phyloP scores from a whole-genome alignment of 1,140 invertebrate genomes.

The Bombyx mandarina region DNA sequence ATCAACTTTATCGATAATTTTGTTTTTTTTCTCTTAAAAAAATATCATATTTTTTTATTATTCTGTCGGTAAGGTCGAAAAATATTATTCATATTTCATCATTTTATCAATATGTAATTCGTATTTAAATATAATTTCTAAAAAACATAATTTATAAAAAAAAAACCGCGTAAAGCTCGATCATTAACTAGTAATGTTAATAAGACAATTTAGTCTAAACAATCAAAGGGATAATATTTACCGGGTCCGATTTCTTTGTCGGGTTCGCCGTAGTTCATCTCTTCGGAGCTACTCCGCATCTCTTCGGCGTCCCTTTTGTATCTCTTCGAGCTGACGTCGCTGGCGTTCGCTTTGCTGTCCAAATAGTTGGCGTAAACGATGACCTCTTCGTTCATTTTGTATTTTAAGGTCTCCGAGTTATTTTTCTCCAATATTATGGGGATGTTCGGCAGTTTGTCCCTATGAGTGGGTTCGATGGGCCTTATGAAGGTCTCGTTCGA shows the following conservation, averaged over 20 bases:
- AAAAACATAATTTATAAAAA: no score
- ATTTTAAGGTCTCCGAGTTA: constrained; percentile 29
- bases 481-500: constrained; percentile 46
- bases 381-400: constrained; percentile 32
- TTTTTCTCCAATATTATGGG: constrained; percentile 42
- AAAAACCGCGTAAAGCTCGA: no score
- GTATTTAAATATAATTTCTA: no score
- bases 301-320: constrained; percentile 40
- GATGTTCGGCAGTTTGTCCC: constrained; percentile 40
- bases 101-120: no score
- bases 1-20: no score
- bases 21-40: no score
- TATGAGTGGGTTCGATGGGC: constrained; percentile 26
- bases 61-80: no score
- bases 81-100: no score
- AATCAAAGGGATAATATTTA: neutral
- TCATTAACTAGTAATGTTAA: no score
- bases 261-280: constrained; percentile 34
- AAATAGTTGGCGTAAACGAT: constrained; percentile 39
- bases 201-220: no score
- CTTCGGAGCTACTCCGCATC: constrained; percentile 38
- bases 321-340: constrained; percentile 23
- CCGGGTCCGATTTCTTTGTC: no score
- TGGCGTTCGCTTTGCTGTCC: constrained; percentile 37
- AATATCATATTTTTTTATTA: no score